Evolutionary conservation across 2,888 invertebrate genomes (phyloP).

Genomic region (Protula sp.): DNA sequence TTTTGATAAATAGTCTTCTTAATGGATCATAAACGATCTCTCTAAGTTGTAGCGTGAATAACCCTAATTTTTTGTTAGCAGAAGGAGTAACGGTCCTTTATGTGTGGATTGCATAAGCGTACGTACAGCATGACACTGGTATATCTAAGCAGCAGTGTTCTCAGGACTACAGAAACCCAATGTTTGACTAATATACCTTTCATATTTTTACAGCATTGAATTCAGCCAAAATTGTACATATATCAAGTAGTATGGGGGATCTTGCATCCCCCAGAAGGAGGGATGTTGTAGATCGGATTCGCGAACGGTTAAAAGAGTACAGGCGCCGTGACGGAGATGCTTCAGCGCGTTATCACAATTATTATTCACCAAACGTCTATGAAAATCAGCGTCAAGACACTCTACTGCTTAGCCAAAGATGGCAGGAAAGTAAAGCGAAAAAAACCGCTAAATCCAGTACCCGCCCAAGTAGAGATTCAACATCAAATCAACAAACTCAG

Average conservation of each 20-base stretch:
- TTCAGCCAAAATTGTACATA: neutral
- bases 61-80: too few relatives aligned
- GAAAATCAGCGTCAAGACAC: slow-evolving; percentile 90
- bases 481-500: too few relatives aligned
- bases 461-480: slow-evolving; percentile 8
- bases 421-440: slow-evolving; percentile 85
- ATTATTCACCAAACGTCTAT: slow-evolving; percentile 77
- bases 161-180: too few relatives aligned
- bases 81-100: too few relatives aligned
- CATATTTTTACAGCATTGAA: too few relatives aligned
- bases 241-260: slow-evolving; percentile 53
- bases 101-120: too few relatives aligned
- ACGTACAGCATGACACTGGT: too few relatives aligned
- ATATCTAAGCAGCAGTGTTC: too few relatives aligned
- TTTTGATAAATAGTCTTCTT: too few relatives aligned
- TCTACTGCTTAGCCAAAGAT: slow-evolving; percentile 78
- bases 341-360: slow-evolving; percentile 75
- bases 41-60: too few relatives aligned
- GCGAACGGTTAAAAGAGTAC: slow-evolving; percentile 80
- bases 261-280: slow-evolving; percentile 54
- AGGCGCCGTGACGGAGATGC: slow-evolving; percentile 78
- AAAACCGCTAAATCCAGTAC: slow-evolving; percentile 58
- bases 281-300: slow-evolving; percentile 77
- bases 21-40: too few relatives aligned
- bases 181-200: too few relatives aligned